Conservation (phyloP, 2,113 vertebrate species). For the Nerophis lumbriciformis region DNA sequence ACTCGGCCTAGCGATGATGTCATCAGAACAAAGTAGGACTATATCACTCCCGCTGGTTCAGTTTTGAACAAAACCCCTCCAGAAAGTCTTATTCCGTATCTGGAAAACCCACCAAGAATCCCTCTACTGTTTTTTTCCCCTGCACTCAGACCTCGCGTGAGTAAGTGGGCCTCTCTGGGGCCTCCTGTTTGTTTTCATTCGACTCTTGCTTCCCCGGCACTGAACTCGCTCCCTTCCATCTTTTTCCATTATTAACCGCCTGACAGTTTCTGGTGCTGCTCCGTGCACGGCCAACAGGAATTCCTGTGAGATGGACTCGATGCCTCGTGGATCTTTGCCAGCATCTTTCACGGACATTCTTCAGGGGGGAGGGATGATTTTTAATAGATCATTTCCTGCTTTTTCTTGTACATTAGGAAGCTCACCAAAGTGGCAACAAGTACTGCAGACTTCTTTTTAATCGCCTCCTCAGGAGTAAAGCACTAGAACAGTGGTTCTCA, state of each 20-base stretch:
- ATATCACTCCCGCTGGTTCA: background rate
- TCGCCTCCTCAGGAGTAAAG: too few relatives aligned
- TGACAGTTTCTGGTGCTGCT: slow-evolving; percentile 2
- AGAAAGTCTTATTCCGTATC: slow-evolving; percentile 7
- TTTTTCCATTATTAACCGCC: slow-evolving; percentile 9
- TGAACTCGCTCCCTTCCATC: slow-evolving; percentile 1
- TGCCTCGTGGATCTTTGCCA: background rate
- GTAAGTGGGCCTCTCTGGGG: slow-evolving; percentile 31
- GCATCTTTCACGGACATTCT: background rate
- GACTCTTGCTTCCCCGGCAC: slow-evolving; percentile 4
- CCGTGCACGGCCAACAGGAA: slow-evolving; percentile 1
- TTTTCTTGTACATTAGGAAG: background rate
- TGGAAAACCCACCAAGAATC: slow-evolving; percentile 16
- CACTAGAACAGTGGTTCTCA: too few relatives aligned
- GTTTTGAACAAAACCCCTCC: background rate
- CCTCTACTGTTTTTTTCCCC: background rate
- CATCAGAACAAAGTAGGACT: background rate
- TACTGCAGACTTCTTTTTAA: too few relatives aligned
- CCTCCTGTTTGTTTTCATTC: slow-evolving; percentile 41
- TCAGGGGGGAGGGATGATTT: background rate
- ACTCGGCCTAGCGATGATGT: slow-evolving; percentile 4
- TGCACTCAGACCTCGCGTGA: slow-evolving; percentile 29
- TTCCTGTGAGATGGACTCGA: slow-evolving; percentile 9
- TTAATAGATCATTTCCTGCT: slow-evolving; percentile 1
- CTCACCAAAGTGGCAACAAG: background rate